Base-by-base conservation (phyloP, 2,797 vertebrate genomes). In the Botia kubotai region DNA sequence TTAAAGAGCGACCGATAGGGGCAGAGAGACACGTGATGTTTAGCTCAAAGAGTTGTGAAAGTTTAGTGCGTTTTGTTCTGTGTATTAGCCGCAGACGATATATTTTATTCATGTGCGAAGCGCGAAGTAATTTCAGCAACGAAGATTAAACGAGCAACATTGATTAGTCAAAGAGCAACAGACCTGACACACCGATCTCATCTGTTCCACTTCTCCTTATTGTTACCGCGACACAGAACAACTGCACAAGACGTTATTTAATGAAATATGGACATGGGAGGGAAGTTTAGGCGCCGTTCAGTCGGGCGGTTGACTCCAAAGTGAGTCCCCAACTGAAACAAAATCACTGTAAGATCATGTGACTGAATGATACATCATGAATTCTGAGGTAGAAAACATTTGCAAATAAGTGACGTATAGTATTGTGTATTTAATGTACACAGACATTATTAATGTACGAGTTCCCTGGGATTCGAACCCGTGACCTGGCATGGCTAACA, bases 101-200 rank as follows among this genome's bases (percentile, higher is more conserved):
- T 83, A 79, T 84, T 83, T 86, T 82, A 86, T 86, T 84, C 55
- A 84, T 76, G 70, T 16, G 46, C 11, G 70, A 79, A 65, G 48
- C 8, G 19, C 52, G 79, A 86, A 81, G 46, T n/a, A n/a, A n/a
- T n/a, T n/a, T n/a, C 29, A 29, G 19, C 39, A 29, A 72, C 53
- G 50, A 33, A 53, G 68, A 53, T 72, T 66, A 62, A 23, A 29
- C 57, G 65, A 68, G 21, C 26, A 46, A 63, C 23, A 21, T 7
- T 3, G 36, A n/a, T 50, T 60, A 19, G 39, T 33, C 23, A 50
- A 70, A 50, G 39, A 70, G n/a, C 50, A 19, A 52, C 6, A 67
- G 14, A 33, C 33, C 0, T 4, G 36, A 62, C 12, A 12, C 23
- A 43, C 19, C 46, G 50, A 57, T 57, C n/a, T 53, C 1, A 4